These are phyloP conservation scores for Pteruthius melanotis DNA, from an alignment of 2,113 vertebrate species.

Conservation along the genomic window DNA sequence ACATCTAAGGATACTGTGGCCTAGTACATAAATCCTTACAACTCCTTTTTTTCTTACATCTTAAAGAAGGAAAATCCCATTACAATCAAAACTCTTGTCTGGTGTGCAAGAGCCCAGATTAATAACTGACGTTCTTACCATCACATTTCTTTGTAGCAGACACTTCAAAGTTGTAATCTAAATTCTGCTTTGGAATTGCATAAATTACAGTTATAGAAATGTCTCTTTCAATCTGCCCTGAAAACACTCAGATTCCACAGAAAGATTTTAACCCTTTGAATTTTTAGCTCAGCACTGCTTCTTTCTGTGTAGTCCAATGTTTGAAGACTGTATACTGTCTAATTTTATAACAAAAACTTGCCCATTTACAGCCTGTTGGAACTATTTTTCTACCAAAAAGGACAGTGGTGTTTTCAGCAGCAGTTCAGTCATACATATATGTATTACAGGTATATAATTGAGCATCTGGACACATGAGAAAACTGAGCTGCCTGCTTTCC, in stretches of 20 bases:
- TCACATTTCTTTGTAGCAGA: not conserved
- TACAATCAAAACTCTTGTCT: not conserved
- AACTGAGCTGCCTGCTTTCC: not conserved
- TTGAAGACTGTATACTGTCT: not conserved
- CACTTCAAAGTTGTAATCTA: not conserved
- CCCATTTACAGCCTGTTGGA: not conserved
- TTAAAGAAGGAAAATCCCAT: conserved; percentile 14
- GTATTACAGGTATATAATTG: not conserved
- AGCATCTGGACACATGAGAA: not conserved
- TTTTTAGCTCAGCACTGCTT: not conserved
- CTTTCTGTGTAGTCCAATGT: not conserved
- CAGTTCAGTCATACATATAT: not conserved
- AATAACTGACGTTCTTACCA: not conserved
- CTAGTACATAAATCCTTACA: conserved; percentile 57
- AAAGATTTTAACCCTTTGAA: not conserved
- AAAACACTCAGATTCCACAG: not conserved
- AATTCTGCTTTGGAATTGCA: not conserved
- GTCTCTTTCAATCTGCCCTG: not conserved
- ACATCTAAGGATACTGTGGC: conserved; percentile 7
- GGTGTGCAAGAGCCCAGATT: not conserved
- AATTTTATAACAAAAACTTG: not conserved
- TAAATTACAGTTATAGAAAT: not conserved
- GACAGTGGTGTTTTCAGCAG: not conserved
- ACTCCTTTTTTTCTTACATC: not conserved
- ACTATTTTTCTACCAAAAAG: not conserved